phyloP scores from a whole-genome alignment of 2,113 vertebrate genomes.

The Menura novaehollandiae region DNA sequence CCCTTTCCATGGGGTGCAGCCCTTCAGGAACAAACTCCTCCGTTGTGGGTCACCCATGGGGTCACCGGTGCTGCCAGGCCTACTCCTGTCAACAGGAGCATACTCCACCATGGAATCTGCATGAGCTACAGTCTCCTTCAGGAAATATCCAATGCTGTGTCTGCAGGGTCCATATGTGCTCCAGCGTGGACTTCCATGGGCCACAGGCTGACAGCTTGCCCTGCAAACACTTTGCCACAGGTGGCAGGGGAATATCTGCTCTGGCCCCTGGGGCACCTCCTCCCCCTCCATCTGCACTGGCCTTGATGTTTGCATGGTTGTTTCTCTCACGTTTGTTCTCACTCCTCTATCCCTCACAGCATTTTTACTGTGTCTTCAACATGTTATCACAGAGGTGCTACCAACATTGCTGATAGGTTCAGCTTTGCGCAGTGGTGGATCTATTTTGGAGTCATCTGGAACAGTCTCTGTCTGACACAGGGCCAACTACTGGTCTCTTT shows the following conservation, averaged over 20 bases:
- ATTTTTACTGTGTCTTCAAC: not conserved
- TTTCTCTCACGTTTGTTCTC: not conserved
- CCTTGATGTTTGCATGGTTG: not conserved
- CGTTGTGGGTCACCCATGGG: accelerated
- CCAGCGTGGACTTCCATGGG: not conserved
- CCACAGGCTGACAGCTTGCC: not conserved
- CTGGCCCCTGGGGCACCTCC: accelerated
- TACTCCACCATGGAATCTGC: not conserved
- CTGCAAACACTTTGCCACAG: not conserved
- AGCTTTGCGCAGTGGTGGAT: not conserved
- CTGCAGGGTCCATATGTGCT: not conserved
- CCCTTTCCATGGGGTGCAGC: not conserved
- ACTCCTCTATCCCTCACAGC: not conserved
- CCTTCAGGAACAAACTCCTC: not conserved
- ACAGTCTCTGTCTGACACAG: accelerated
- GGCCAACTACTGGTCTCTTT: not conserved
- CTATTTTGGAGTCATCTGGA: not conserved
- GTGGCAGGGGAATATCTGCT: not conserved
- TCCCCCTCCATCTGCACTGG: not conserved
- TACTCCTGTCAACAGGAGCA: not conserved
- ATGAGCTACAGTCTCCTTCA: not conserved
- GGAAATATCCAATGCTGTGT: not conserved
- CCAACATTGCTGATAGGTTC: not conserved
- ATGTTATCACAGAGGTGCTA: not conserved
- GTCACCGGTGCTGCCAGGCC: not conserved